Conservation (phyloP, 2,113 vertebrate species). For the Python bivittatus region DNA sequence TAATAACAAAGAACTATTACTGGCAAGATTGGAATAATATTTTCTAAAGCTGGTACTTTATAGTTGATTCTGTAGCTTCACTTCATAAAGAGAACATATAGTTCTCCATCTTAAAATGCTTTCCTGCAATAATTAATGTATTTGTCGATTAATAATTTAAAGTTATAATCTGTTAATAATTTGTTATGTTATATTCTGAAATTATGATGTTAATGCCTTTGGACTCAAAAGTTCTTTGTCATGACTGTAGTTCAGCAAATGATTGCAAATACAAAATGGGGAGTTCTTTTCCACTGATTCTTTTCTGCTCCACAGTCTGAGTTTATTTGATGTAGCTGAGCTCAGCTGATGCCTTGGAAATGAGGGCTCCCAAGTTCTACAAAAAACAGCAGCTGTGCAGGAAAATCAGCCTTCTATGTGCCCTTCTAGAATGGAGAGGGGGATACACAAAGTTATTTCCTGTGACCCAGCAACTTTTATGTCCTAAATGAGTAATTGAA, state of each 20-base stretch:
- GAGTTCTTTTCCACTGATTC: not conserved
- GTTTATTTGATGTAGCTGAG: not conserved
- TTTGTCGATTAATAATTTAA: not conserved
- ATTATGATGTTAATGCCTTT: not conserved
- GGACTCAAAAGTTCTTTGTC: not conserved
- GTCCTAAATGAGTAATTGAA: not conserved
- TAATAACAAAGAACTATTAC: slow-evolving; percentile 11
- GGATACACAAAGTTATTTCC: not conserved
- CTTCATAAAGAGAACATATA: not conserved
- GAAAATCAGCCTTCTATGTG: not conserved
- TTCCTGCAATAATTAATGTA: not conserved
- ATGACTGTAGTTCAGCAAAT: not conserved
- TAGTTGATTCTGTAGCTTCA: not conserved
- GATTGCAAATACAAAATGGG: not conserved
- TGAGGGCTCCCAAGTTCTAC: not conserved
- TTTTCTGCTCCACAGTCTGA: not conserved
- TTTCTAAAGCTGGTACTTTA: not conserved
- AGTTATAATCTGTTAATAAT: not conserved
- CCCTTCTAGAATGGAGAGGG: not conserved
- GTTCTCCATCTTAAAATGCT: not conserved
- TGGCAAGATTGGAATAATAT: slow-evolving; percentile 3
- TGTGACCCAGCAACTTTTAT: not conserved
- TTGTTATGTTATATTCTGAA: not conserved
- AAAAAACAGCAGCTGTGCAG: not conserved
- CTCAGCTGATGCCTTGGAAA: not conserved